phyloP scores from a whole-genome alignment of 2,113 vertebrate species.

The Capra hircus region DNA sequence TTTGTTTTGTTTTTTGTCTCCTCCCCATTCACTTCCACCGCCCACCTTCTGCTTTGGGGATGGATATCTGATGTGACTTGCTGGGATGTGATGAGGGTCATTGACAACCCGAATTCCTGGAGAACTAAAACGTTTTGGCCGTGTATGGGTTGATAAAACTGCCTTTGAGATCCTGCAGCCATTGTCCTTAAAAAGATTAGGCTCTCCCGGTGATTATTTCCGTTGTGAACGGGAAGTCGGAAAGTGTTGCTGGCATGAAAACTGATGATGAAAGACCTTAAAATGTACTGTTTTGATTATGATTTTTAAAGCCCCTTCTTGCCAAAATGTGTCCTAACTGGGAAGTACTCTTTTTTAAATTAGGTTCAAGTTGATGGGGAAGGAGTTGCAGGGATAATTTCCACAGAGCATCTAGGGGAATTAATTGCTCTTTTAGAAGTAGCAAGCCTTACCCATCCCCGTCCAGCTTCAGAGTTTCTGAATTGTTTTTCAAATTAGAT shows the following conservation, averaged over 20 bases:
- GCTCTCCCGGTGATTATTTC: slow-evolving; percentile 1
- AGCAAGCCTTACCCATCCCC: not conserved
- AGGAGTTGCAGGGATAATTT: not conserved
- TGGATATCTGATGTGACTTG: not conserved
- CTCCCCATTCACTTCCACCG: not conserved
- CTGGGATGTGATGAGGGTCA: not conserved
- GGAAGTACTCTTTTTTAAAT: not conserved
- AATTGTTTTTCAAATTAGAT: slow-evolving; percentile 62
- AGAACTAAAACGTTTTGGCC: not conserved
- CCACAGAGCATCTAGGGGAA: not conserved
- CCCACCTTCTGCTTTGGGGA: not conserved
- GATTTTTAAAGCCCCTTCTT: not conserved
- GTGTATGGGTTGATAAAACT: not conserved
- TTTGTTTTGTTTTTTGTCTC: not conserved
- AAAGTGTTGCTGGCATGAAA: slow-evolving; percentile 14
- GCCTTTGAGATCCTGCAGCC: slow-evolving; percentile 1
- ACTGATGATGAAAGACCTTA: slow-evolving; percentile 26
- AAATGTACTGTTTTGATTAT: not conserved
- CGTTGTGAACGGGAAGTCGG: slow-evolving; percentile 13
- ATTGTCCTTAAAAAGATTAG: slow-evolving; percentile 50
- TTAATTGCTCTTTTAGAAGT: slow-evolving; percentile 16
- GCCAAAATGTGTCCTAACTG: not conserved
- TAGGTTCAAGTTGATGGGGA: not conserved
- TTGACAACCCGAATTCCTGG: not conserved
- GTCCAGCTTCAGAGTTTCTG: slow-evolving; percentile 34